These are phyloP conservation scores for Baryphthengus martii DNA, from an alignment of 2,113 vertebrate species.

Conservation along the genomic window DNA sequence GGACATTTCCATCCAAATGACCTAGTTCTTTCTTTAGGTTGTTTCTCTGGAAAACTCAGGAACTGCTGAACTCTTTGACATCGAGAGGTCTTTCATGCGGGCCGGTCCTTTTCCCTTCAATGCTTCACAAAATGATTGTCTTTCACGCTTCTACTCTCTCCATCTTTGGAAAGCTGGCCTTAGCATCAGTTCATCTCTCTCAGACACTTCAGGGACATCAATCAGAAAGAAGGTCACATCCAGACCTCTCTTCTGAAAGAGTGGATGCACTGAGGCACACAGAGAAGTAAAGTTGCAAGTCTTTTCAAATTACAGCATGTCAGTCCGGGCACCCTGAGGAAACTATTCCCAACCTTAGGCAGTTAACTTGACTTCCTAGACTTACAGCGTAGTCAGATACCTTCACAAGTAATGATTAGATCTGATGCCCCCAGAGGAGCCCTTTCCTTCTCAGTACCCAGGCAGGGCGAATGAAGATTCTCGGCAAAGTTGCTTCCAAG, in stretches of 20 bases:
- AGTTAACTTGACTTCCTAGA: not conserved
- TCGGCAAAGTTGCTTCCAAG: not conserved
- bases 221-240: not conserved
- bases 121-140: not conserved
- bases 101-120: not conserved
- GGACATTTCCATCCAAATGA: not conserved
- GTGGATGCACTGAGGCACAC: not conserved
- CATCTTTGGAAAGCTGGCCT: not conserved
- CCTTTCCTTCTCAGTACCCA: not conserved
- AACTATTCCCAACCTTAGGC: not conserved
- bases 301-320: not conserved
- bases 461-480: not conserved
- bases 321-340: not conserved
- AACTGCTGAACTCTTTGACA: not conserved
- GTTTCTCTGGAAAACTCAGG: not conserved
- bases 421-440: not conserved
- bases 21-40: not conserved
- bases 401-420: not conserved
- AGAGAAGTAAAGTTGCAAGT: not conserved
- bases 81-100: not conserved
- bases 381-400: not conserved
- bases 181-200: not conserved
- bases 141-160: not conserved
- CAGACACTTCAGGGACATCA: not conserved
- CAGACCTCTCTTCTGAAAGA: not conserved